Evolutionary conservation across 2,113 vertebrate genomes (phyloP), one percentile per base, ranked within the genome.

Genomic region (Connochaetes taurinus): DNA sequence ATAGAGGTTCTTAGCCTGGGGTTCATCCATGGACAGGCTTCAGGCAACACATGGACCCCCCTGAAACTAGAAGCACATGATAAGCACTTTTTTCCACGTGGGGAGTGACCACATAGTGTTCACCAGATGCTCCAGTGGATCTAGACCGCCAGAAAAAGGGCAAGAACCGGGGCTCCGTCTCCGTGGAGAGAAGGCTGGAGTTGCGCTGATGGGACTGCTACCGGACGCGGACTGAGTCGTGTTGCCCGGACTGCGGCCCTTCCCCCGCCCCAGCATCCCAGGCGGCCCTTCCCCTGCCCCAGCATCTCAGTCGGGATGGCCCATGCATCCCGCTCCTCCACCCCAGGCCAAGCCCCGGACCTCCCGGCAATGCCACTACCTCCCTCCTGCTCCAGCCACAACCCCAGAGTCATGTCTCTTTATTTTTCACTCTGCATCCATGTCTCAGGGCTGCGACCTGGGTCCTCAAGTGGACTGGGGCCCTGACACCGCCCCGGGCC

Each of bases 121-220:
- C n/a, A 6, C 74, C 36, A 89, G 45, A 33, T 52, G 52, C 53
- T 45, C 64, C 47, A 4, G 78, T 71, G 47, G 11, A 0, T 36
- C 78, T 57, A 25, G 76, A 64, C 71, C 15, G 17, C 40, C 47
- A 11, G 52, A 36, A 3, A 21, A 14, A 58, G 40, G 2, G 57
- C 71, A 40, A 64, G 74, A 40, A 23, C 97, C 96, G 94, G 97
- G 96, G 93, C 92, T 98, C 87, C 98, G 97, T 98, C 96, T 78
- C 94, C 33, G 21, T 74, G 91, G 91, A 82, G 90, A 97, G 97
- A 94, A 98, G 95, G 97, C 85, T 97, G 76, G 87, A 93, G 78
- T 96, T 31, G 64, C 95, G 5, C 45, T 78, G 27, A 0, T 1
- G 88, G 90, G 84, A 40, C 60, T 88, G 97, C 71, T 6, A 40